Conservation (phyloP, 2,113 vertebrate genomes). For the Calyptommatus sinebrachiatus region DNA sequence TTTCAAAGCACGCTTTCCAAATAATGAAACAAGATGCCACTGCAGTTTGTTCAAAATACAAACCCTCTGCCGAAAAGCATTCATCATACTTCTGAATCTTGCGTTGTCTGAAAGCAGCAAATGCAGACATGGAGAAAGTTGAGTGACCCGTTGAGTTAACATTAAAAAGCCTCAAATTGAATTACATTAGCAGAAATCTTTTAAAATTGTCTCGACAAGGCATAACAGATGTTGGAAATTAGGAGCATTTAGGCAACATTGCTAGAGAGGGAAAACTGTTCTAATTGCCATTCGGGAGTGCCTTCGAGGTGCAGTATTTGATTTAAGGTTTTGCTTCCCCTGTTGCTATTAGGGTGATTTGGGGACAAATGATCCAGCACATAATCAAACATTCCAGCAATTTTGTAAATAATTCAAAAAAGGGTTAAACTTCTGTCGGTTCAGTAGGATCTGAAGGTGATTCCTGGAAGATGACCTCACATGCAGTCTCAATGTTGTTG, state of each 20-base stretch:
- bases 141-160: slow-evolving; percentile 66
- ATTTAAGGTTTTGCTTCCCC: slow-evolving; percentile 38
- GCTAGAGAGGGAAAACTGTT: slow-evolving; percentile 39
- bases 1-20: slow-evolving; percentile 33
- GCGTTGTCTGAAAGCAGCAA: slow-evolving; percentile 47
- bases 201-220: slow-evolving; percentile 62
- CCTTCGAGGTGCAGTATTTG: slow-evolving; percentile 46
- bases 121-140: slow-evolving; percentile 53
- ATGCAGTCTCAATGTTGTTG: too few relatives aligned
- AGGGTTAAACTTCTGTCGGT: too few relatives aligned
- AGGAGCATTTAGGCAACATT: slow-evolving; percentile 59
- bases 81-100: slow-evolving; percentile 47
- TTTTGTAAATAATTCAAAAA: neutral
- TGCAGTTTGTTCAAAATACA: slow-evolving; percentile 22
- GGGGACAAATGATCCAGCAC: neutral
- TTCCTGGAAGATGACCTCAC: too few relatives aligned
- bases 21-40: slow-evolving; percentile 20
- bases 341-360: neutral
- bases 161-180: slow-evolving; percentile 66
- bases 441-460: neutral
- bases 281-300: slow-evolving; percentile 46
- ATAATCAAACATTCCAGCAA: neutral
- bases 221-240: slow-evolving; percentile 69
- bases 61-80: slow-evolving; percentile 51
- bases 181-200: slow-evolving; percentile 66